These are phyloP conservation scores for Clinocottus analis DNA, from an alignment of 2,113 vertebrate genomes.

Conservation along the genomic window DNA sequence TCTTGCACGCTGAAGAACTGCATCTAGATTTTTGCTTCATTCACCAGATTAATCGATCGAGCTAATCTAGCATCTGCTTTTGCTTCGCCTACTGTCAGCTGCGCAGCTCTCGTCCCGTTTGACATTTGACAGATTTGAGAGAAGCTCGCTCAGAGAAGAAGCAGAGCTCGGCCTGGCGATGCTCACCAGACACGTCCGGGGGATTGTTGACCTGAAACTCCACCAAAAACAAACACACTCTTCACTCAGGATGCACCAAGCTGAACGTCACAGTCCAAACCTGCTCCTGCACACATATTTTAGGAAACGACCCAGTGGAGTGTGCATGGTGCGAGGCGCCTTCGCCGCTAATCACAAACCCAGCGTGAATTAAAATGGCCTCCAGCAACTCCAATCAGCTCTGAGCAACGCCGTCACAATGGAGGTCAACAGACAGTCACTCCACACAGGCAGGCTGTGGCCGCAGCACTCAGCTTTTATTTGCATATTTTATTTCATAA, in stretches of 20 bases:
- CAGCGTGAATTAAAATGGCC: slow-evolving; percentile 8
- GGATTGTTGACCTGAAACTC: too few species aligned
- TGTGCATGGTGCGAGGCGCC: neutral
- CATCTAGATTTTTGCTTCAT: neutral
- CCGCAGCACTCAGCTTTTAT: slow-evolving; percentile 29
- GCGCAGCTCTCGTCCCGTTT: too few species aligned
- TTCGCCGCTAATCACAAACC: slow-evolving; percentile 25
- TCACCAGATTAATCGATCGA: too few species aligned
- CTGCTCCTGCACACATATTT: slow-evolving; percentile 8
- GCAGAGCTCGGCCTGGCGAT: too few species aligned
- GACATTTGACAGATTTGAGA: too few species aligned
- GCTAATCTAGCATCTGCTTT: too few species aligned
- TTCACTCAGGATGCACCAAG: too few species aligned
- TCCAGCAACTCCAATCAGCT: slow-evolving; percentile 27
- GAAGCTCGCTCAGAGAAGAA: too few species aligned
- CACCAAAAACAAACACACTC: too few species aligned
- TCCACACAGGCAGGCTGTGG: slow-evolving; percentile 19
- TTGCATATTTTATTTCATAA: too few species aligned
- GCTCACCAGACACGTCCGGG: too few species aligned
- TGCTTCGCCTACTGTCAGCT: too few species aligned
- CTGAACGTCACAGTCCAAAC: neutral
- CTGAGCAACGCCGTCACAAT: slow-evolving; percentile 27
- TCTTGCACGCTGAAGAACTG: neutral
- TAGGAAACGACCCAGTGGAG: neutral
- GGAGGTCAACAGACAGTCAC: slow-evolving; percentile 29